phyloP scores from a whole-genome alignment of 2,888 invertebrate species.

The Andrena dorsata region DNA sequence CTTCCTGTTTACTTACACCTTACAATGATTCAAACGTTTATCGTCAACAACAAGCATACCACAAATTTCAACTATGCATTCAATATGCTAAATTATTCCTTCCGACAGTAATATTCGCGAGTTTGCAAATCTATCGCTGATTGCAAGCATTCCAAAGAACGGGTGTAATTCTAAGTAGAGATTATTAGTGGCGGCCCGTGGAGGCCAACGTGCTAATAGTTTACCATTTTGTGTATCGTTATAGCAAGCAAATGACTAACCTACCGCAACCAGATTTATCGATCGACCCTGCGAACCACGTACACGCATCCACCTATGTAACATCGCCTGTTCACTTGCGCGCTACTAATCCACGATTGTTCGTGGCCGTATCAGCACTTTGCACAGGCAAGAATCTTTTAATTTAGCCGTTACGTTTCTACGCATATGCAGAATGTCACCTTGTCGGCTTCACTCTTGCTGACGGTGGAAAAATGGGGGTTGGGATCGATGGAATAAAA shows the following conservation, averaged over 20 bases:
- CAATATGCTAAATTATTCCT: too few relatives aligned
- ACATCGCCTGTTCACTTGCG: not conserved
- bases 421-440: not conserved
- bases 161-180: not conserved
- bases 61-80: too few relatives aligned
- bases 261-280: conserved; percentile 56
- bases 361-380: conserved; percentile 6
- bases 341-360: conserved; percentile 22
- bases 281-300: conserved; percentile 32
- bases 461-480: not conserved
- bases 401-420: conserved; percentile 4
- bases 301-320: not conserved
- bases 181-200: too few relatives aligned
- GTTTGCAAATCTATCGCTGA: too few relatives aligned
- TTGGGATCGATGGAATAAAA: not conserved
- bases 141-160: conserved; percentile 4
- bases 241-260: conserved; percentile 50
- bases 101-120: too few relatives aligned
- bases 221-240: conserved; percentile 38
- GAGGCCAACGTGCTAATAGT: not conserved
- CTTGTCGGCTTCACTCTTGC: not conserved
- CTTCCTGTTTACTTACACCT: too few relatives aligned
- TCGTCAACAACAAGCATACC: too few relatives aligned
- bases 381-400: conserved; percentile 10
- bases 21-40: too few relatives aligned